Evolutionary conservation across 1,140 invertebrate genomes (phyloP), one percentile per base, ranked within the genome.

Genomic region (Acromyrmex charruanus): DNA sequence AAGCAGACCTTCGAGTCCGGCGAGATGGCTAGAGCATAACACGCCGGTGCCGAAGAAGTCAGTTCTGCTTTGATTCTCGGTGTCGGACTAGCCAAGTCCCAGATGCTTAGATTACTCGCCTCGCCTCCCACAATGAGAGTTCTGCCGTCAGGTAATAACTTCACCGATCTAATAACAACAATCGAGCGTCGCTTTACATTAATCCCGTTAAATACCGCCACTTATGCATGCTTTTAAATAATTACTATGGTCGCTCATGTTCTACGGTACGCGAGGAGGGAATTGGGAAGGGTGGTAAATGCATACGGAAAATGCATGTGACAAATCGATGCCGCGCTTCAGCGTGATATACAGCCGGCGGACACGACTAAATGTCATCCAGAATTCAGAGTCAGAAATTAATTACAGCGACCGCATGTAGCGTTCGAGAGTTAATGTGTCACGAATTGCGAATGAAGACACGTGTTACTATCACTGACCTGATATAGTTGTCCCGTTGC

Each of bases 81-180:
- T 77, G 98, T 99, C 2, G 97, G 97, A 86, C 97, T 97, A 65
- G 98, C 98, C 65, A 99, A 94, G 95, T 99, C 99, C 98, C 99
- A 99, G 92, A 99, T 99, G 59, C 98, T 99, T 35, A 99, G 96
- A 92, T 98, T 99, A 85, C 98, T 98, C 10, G 99, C 99, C 95
- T 99, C 99, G 2, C 99, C 99, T 66, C 99, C 99, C n/a, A 99
- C 99, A 87, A 99, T 99, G 25, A 99, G 95, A 14, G 99, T 99
- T 71, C 99, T 96, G 0, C 98, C 98, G 95, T 99, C 99, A n/a
- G 99, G 98, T 75, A 99, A 95, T n/a, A 99, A 95, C 95, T 99
- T 99, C 81, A 99, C 99, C 35, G 99, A 94, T 69, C 92, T 93
- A 72, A 63, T 74, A 12, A 80, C 25, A 79, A 69, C 12, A 58